A percentile compares a stretch with the other conserved stretches of the same genome.
These are phyloP conservation scores for Pammene aurita DNA, from an alignment of 2,888 invertebrate species.

Conservation along the genomic window DNA sequence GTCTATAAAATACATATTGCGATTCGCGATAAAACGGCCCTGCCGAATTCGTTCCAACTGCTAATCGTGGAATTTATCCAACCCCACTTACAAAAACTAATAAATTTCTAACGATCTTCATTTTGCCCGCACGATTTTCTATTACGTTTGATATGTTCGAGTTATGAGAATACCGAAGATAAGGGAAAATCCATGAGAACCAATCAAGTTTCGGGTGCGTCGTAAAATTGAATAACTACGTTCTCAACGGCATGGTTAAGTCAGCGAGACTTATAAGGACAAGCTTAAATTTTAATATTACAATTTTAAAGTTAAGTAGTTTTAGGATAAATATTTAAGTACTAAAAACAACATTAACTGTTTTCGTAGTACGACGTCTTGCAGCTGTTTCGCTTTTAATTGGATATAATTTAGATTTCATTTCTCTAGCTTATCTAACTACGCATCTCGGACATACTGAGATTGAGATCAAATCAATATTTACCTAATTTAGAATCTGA, in stretches of 20 bases:
- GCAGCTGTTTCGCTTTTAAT: too few relatives aligned
- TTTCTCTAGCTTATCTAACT: too few relatives aligned
- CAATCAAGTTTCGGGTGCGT: conserved; percentile 22
- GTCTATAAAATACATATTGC: conserved; percentile 82
- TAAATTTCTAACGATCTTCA: conserved; percentile 43
- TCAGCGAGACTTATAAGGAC: conserved; percentile 11
- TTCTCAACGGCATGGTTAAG: conserved; percentile 6
- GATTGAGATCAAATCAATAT: too few relatives aligned
- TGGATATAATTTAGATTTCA: too few relatives aligned
- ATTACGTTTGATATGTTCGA: conserved; percentile 39
- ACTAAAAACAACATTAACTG: too few relatives aligned
- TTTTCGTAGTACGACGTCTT: too few relatives aligned
- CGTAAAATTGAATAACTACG: conserved; percentile 28
- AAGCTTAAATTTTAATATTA: neutral
- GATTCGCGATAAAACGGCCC: conserved; percentile 77
- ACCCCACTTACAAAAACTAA: conserved; percentile 42
- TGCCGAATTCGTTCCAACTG: conserved; percentile 69
- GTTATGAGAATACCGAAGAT: conserved; percentile 32
- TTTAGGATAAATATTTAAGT: too few relatives aligned
- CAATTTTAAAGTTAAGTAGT: neutral
- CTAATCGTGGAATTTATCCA: conserved; percentile 70
- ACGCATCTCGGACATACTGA: too few relatives aligned
- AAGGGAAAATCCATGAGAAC: conserved; percentile 18
- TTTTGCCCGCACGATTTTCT: conserved; percentile 39
- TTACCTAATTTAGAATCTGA: too few relatives aligned